phyloP scores from a whole-genome alignment of 2,888 invertebrate genomes.

The Hypercompe scribonia region DNA sequence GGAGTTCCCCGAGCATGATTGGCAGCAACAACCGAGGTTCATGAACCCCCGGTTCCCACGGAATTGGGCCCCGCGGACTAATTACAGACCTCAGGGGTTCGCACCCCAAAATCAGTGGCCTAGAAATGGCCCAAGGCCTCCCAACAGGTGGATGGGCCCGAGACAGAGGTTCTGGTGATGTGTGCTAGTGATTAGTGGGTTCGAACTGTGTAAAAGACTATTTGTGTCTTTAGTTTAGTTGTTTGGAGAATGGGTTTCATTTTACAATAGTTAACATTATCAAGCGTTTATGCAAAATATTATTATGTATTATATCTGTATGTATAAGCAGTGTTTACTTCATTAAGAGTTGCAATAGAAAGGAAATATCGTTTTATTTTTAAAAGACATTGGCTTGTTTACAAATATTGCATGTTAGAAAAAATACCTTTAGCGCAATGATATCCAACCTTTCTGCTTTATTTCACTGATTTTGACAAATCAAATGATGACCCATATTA shows the following conservation, averaged over 20 bases:
- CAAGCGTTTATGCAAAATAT: slow-evolving; percentile 7
- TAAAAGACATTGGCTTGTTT: not conserved
- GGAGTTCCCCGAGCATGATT: slow-evolving; percentile 61
- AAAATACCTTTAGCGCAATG: not conserved
- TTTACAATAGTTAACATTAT: slow-evolving; percentile 24
- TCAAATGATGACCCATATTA: not conserved
- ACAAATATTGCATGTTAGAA: not conserved
- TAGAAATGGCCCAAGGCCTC: slow-evolving; percentile 72
- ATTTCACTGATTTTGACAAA: not conserved
- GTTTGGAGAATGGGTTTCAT: slow-evolving; percentile 42
- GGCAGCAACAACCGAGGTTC: slow-evolving; percentile 57
- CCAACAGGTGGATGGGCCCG: slow-evolving; percentile 74
- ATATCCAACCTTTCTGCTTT: not conserved
- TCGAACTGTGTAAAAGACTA: slow-evolving; percentile 13
- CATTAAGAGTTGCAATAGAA: slow-evolving; percentile 9
- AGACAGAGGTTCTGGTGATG: slow-evolving; percentile 81
- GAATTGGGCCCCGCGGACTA: slow-evolving; percentile 76
- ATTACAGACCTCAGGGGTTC: slow-evolving; percentile 62
- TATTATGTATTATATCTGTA: slow-evolving; percentile 15
- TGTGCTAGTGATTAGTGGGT: slow-evolving; percentile 44
- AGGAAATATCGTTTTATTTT: slow-evolving; percentile 13
- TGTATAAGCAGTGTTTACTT: slow-evolving; percentile 13
- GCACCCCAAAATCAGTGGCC: slow-evolving; percentile 69
- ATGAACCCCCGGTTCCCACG: slow-evolving; percentile 74
- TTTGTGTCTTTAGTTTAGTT: slow-evolving; percentile 11